Base-by-base conservation (phyloP, 2,113 vertebrate genomes). In the Sakesphorus luctuosus region DNA sequence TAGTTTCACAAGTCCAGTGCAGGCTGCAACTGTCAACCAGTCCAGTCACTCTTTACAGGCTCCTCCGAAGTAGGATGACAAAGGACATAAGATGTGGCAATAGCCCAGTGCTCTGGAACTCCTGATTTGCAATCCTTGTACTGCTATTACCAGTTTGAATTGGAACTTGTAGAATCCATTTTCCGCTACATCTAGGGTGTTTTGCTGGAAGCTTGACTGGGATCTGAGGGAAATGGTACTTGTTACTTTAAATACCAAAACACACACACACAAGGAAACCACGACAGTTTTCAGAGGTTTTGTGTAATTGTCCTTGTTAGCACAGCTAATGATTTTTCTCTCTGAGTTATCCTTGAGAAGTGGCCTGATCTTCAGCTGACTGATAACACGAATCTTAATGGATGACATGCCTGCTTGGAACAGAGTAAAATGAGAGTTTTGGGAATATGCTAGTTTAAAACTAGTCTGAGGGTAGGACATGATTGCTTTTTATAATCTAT, bases 41-140 rank as follows among this genome's bases (percentile, higher is more conserved):
- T 33, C 10, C 0, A 1, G 13, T 33, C 11, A 29, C 12, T 35
- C 25, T 73, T 84, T 24, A 14, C 44, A 13, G 21, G 0, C 25
- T 82, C 4, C 23, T 65, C 19, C 19, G 11, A 35, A 73, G 59
- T 3, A 26, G 65, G 58, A 10, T 76, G 20, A 65, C 33, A 24
- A 52, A 61, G 6, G 21, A 16, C 3, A 0, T 38, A 61, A 55
- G 18, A 25, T 68, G 8, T 67, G n/a, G 31, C 53, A 4, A 55
- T 56, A 55, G 31, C 26, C 18, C 17, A 5, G 6, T 67, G 35
- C 49, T 69, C 29, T 61, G 24, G 13, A 43, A 17, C 7, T 19
- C 10, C 3, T 8, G 29, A 53, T 9, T 53, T 84, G 19, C 4
- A 74, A n/a, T 50, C 25, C 5, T 21, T 62, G 77, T 81, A 6